phyloP scores from a whole-genome alignment of 2,113 vertebrate genomes.

The Rattus norvegicus region GRCr8 NC_086033.1:93006501-93007000 shows the following conservation, averaged over 20 bases:
- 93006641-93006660: not conserved
- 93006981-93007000: not conserved
- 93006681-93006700: not conserved
- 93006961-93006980: not conserved
- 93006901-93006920: not conserved
- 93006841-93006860: not conserved
- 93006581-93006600: not conserved
- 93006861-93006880: not conserved
- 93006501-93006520: not conserved
- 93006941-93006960: not conserved
- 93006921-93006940: not conserved
- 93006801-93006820: not conserved
- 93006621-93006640: not conserved
- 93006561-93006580: fast-evolving
- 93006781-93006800: not conserved
- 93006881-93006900: not conserved
- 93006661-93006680: not conserved
- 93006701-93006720: not conserved
- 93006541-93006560: not conserved
- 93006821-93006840: not conserved
- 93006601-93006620: not conserved
- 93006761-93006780: not conserved
- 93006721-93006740: not conserved
- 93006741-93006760: not conserved
- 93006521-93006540: not conserved